Evolutionary conservation across 2,888 invertebrate species (phyloP).

Genomic region (Rosalia funebris): DNA sequence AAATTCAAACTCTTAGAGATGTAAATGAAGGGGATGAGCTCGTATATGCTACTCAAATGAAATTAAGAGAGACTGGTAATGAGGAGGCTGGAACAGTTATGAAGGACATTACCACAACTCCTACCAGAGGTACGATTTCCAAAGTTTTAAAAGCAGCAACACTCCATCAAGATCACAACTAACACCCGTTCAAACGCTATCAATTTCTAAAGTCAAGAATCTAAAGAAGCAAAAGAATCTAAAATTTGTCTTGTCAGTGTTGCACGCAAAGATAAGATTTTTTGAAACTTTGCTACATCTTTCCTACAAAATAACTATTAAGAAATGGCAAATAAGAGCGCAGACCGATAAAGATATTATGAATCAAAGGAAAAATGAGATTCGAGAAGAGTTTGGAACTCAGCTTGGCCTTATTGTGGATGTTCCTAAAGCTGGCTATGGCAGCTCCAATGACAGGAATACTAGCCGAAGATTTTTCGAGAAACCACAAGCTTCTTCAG

Average conservation of each 20-base stretch:
- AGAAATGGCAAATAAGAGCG: not conserved
- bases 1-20: no score
- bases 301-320: constrained; percentile 16
- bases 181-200: not conserved
- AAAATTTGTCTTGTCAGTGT: constrained; percentile 29
- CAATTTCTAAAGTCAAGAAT: not conserved
- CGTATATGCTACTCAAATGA: no score
- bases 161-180: no score
- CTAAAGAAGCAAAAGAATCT: not conserved
- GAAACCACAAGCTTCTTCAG: constrained; percentile 20
- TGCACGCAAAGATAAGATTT: constrained; percentile 33
- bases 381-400: constrained; percentile 16
- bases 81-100: no score
- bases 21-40: no score
- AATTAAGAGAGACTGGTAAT: no score
- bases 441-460: constrained; percentile 6
- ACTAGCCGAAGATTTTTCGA: constrained; percentile 39
- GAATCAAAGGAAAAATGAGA: constrained; percentile 32
- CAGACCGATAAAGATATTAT: not conserved
- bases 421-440: not conserved
- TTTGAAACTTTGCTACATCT: constrained; percentile 24
- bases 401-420: constrained; percentile 28
- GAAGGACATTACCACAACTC: no score
- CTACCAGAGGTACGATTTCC: no score
- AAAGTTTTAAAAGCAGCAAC: no score